Evolutionary conservation across 2,888 invertebrate species (phyloP).

Genomic region (Tanypteryx hageni): DNA sequence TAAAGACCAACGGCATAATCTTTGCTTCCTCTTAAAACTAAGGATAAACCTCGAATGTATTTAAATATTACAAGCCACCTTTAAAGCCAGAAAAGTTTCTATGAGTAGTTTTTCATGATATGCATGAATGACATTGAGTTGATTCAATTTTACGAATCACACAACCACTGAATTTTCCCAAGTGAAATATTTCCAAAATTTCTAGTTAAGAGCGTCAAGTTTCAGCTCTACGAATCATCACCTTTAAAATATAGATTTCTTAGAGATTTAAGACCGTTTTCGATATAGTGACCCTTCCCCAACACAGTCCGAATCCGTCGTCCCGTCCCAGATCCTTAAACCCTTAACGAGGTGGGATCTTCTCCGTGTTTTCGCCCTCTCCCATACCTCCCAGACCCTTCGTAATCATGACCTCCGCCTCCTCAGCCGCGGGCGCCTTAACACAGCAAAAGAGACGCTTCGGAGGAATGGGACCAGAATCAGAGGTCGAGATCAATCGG

Average conservation of each 20-base stretch:
- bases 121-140: no score
- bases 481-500: not conserved
- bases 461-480: not conserved
- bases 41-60: no score
- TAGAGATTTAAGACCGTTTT: not conserved
- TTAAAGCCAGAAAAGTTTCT: no score
- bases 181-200: no score
- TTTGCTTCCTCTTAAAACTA: no score
- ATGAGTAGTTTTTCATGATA: no score
- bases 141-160: no score
- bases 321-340: not conserved
- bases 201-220: no score
- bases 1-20: no score
- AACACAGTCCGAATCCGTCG: not conserved
- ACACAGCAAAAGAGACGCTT: not conserved
- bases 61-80: no score
- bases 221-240: not conserved
- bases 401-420: not conserved
- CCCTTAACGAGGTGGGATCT: not conserved
- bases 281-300: not conserved
- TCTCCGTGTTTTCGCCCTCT: not conserved
- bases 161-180: no score
- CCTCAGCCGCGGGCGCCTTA: not conserved
- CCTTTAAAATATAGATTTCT: constrained; percentile 22
- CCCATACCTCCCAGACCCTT: not conserved